Evolutionary conservation across 2,888 invertebrate genomes (phyloP), one percentile per base, ranked within the genome.

Genomic region (Melanostoma scalare): DNA sequence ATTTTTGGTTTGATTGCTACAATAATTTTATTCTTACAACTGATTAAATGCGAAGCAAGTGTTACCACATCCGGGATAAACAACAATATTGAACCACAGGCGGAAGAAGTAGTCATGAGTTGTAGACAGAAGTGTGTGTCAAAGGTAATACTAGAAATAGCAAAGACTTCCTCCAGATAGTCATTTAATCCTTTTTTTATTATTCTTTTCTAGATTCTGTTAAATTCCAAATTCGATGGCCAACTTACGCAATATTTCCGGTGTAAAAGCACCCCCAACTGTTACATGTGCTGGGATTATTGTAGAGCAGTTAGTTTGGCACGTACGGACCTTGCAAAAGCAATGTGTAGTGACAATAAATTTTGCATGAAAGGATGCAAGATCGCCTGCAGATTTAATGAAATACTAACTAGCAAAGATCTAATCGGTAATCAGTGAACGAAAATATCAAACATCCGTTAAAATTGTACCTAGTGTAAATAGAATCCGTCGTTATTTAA

Each of bases 271-370:
- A 31, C 33, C 6, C 52, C 85, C 10, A 67, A 85, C 35, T 85
- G 85, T 53, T 78, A 52, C 31, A 85, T 85, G 85, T 85, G 85
- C 44, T 85, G 85, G 85, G 85, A 85, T 36, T 85, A 81, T 31
- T 85, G 85, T 30, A 46, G 58, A 58, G 67, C 73, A 30, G 36
- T 85, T 0, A 58, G 8, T 6, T 9, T 67, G 30, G 78, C 75
- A 4, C 50, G 48, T 8, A 30, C 1, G 3, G 69, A 61, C 4
- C 71, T 81, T 31, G 74, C 81, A 0, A 50, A 8, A 8, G 55
- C 71, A 6, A 81, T 81, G 74, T 85, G 85, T n/a, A 56, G n/a
- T 63, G 85, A 85, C 35, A 30, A 44, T 3, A 56, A 68, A 68
- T 78, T 63, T 38, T 85, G 85, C n/a, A 31, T n/a, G 8, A 50